Evolutionary conservation across 1,140 invertebrate species (phyloP).

Genomic region (Arctopsyche grandis): DNA sequence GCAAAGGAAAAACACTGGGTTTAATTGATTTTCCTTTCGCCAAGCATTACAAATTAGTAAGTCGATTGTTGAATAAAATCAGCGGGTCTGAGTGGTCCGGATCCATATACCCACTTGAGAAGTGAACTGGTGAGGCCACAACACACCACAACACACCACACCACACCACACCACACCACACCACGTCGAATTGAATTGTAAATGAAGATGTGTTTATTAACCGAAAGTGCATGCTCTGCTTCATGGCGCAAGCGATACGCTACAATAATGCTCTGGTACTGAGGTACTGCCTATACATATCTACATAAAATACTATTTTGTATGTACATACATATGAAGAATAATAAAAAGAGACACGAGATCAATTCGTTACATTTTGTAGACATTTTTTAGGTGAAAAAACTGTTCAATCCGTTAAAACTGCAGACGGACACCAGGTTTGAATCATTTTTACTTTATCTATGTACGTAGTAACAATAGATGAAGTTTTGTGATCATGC

Average conservation of each 20-base stretch:
- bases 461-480: too few relatives aligned
- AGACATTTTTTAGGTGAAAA: too few relatives aligned
- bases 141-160: too few relatives aligned
- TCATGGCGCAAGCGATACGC: background rate
- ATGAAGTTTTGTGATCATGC: too few relatives aligned
- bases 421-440: too few relatives aligned
- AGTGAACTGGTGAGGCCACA: constrained; percentile 25
- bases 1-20: background rate
- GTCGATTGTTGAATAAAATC: background rate
- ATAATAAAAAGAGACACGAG: too few relatives aligned
- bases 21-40: background rate
- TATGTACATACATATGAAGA: too few relatives aligned
- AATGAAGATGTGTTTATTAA: constrained; percentile 35
- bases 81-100: background rate
- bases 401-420: too few relatives aligned
- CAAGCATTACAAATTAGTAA: background rate
- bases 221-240: constrained; percentile 29
- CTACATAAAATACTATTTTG: too few relatives aligned
- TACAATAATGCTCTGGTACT: background rate
- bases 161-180: background rate
- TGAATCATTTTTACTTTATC: too few relatives aligned
- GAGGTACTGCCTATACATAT: background rate
- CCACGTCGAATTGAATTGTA: constrained; percentile 28
- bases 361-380: too few relatives aligned
- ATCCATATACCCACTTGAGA: constrained; percentile 34